Evolutionary conservation across 1,140 invertebrate genomes (phyloP), one percentile per base, ranked within the genome.

Genomic region (Pectinophora gossypiella): DNA sequence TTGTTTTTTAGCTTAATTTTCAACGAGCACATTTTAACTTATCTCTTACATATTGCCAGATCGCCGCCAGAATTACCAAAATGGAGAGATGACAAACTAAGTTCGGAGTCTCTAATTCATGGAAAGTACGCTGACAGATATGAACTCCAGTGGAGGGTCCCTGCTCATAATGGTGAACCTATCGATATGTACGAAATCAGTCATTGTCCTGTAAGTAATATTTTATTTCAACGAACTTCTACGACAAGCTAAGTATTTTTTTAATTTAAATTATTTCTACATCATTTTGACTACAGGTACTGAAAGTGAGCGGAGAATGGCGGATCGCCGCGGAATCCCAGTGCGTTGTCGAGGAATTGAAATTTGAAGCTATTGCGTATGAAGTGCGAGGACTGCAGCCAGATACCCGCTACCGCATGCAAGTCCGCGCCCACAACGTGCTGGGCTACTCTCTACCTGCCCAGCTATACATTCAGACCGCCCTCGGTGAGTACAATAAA

Each of bases 121-220:
- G 84, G 81, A 36, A 82, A 90, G 21, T 96, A 91, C 79, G 91
- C 91, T 19, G 92, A 95, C 83, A 91, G 92, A 65, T 96, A 93
- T 75, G 93, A 96, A 72, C 68, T 97, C 1, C 89, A 91, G 65
- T 98, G 96, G 96, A 91, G 90, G 50, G 91, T 93, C 23, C 95
- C 96, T 0, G 91, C 92, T 10, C 93, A 97, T 72, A 98, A 98
- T 83, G 96, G 96, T 2, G 94, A 96, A 84, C 92, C 92, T 1
- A 97, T 98, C 66, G 93, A 96, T 64, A 88, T 88, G 69, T 98
- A 97, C 85, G 89, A 93, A 75, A 91, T 98, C 44, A 92, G 89
- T 66, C 95, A 93, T 73, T 96, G 95, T 75, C 90, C 91, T 62
- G 95, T 95, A 89, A 91, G 91, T 90, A 3, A 19, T 20, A 19